Evolutionary conservation across 2,797 vertebrate species (phyloP).

Genomic region (Phaenicophaeus curvirostris): DNA sequence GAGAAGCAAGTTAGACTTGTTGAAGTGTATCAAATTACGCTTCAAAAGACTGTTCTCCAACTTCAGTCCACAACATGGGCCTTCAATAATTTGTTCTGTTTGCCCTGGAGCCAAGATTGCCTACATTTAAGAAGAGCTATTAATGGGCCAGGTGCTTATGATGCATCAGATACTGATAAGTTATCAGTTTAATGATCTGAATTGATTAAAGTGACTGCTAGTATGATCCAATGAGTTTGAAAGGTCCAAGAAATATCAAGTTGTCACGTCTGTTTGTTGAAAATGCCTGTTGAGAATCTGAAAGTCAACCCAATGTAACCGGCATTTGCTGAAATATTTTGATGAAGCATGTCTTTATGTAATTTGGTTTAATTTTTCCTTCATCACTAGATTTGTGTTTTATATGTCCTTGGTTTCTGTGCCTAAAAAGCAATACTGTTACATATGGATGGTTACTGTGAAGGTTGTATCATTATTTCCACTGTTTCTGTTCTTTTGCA

Average conservation of each 20-base stretch:
- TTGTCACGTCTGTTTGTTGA: background rate
- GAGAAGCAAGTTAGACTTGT: rapidly evolving
- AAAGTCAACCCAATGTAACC: background rate
- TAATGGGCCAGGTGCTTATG: background rate
- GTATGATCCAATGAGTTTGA: background rate
- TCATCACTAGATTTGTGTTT: background rate
- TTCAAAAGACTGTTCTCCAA: background rate
- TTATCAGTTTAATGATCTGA: background rate
- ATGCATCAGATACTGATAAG: background rate
- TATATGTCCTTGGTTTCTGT: background rate
- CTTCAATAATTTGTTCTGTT: background rate
- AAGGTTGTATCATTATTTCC: background rate
- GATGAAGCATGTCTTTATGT: background rate
- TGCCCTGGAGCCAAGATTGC: background rate
- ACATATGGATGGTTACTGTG: background rate
- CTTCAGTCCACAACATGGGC: background rate
- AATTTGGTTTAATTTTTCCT: background rate
- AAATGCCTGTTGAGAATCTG: background rate
- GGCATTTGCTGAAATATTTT: background rate
- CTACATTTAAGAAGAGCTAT: background rate
- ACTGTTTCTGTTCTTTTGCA: background rate
- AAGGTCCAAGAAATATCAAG: background rate
- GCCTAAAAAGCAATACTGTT: background rate
- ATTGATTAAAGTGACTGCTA: background rate
- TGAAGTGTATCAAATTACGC: background rate